Evolutionary conservation across 2,113 vertebrate species (phyloP).

Genomic region (Cyanoliseus patagonus): DNA sequence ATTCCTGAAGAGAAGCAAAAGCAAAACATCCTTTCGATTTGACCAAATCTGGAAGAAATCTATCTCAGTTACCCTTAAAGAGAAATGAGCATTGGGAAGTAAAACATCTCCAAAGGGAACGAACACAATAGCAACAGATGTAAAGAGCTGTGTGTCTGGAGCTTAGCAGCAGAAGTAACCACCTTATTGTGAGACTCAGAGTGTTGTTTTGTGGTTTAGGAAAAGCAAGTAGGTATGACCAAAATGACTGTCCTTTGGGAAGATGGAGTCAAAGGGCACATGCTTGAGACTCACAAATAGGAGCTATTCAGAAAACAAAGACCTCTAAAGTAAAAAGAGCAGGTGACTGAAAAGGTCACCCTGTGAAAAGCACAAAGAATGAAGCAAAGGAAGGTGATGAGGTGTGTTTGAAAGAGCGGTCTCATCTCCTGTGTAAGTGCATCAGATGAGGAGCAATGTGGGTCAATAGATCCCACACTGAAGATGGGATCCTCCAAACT

Average conservation of each 20-base stretch:
- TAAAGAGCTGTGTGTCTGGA: background rate
- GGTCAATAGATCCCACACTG: slow-evolving; percentile 31
- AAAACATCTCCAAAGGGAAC: background rate
- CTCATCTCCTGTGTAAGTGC: background rate
- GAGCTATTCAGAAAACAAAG: slow-evolving; percentile 47
- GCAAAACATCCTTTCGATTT: background rate
- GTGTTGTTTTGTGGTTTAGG: slow-evolving; percentile 50
- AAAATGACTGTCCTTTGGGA: slow-evolving; percentile 51
- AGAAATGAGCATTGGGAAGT: background rate
- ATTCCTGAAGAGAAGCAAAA: background rate
- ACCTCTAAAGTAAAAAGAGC: slow-evolving; percentile 36
- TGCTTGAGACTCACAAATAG: slow-evolving; percentile 14
- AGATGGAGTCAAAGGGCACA: slow-evolving; percentile 57
- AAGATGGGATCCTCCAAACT: background rate
- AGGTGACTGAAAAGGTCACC: slow-evolving; percentile 32
- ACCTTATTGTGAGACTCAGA: background rate
- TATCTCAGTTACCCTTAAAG: background rate
- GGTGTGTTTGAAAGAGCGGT: background rate
- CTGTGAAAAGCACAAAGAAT: slow-evolving; percentile 23
- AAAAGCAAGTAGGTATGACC: slow-evolving; percentile 62
- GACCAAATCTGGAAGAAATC: background rate
- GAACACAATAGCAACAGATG: slow-evolving; percentile 14
- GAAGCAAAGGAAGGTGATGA: slow-evolving; percentile 27
- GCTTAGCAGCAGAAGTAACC: slow-evolving; percentile 18
- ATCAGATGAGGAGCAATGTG: background rate